Evolutionary conservation across 1,140 invertebrate species (phyloP), one percentile per base, ranked within the genome.

Genomic region (Drosophila azteca): DNA sequence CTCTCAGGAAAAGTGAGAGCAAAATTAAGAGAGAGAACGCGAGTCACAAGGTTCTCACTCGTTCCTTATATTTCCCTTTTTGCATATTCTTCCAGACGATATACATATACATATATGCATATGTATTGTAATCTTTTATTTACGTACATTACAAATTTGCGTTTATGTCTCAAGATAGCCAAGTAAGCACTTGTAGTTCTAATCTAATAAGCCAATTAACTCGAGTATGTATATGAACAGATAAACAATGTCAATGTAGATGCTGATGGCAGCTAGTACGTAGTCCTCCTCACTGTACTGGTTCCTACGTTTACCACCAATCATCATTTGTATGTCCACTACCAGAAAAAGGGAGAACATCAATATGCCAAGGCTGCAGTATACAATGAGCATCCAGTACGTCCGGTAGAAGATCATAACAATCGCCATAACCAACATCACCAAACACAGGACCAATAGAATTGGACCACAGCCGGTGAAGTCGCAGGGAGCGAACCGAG

Each of bases 191-290:
- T 26, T 4, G 24, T 26, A 26, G 5, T 5, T 26, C 4, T 26
- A 26, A 11, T 51, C 41, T 9, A 71, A 5, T n/a, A 71, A 6
- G 1, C 68, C 68, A 8, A 60, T 1, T 7, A 71, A 4, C 1
- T 11, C 3, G 2, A 71, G 29, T 15, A 79, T 2, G 1, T 9
- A 7, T 0, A 22, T 0, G 15, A 79, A 76, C 0, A 80, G 8
- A 0, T n/a, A 4, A 6, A 79, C 4, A 13, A 79, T 44, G 44
- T 81, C 57, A 6, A 13, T 3, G 29, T 80, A 79, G n/a, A 79
- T 49, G 4, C 8, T 0, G 8, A 79, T 15, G 6, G 77, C 70
- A 0, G 77, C 77, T 9, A 79, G 11, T 7, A 79, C 24, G 22
- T 58, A 79, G 44, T 79, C 77, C 1, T 48, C 15, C 9, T 81